Evolutionary conservation across 2,113 vertebrate species (phyloP), one percentile per base, ranked within the genome.

Genomic region (Callospermophilus lateralis): DNA sequence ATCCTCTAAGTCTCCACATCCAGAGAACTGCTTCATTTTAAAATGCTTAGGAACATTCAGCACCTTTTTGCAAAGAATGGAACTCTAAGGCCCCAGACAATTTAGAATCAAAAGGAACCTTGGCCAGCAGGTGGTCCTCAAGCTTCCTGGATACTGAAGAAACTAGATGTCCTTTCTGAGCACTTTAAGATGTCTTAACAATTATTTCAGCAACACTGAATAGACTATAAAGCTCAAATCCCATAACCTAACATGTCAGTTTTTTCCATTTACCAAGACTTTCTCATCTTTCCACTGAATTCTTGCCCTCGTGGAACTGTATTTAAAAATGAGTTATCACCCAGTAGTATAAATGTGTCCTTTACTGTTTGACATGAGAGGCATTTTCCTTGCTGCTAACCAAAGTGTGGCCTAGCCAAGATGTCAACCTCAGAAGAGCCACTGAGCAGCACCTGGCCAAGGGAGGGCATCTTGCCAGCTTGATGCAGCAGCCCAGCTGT

Each of bases 291-390:
- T 42, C n/a, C 53, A 42, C 26, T 73, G 51, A 89, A 65, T 90
- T 92, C 28, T 83, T 94, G 70, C 39, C 53, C n/a, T 72, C 67
- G 89, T 92, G 76, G 76, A 94, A 79, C 85, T 86, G 63, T 26
- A 83, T 55, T 77, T 96, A 17, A 74, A 85, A 89, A 45, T 42
- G 30, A 39, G 30, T 58, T 8, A 90, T 42, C 65, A 72, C 10
- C 10, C 32, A 61, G 3, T 39, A 96, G 34, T 76, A 7, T 61
- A 45, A 55, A 92, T 63, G 4, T 84, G 5, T 42, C 65, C 13
- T 63, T 90, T 73, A 48, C 28, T 32, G 34, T n/a, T 58, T 94
- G 83, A 32, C 37, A 81, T 34, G 55, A 55, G 61, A 78, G 61
- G 58, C 70, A 95, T 93, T 87, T 84, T 78, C 15, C 51, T 72